phyloP scores from a whole-genome alignment of 2,888 invertebrate genomes.

The Clusia tigrina region DNA sequence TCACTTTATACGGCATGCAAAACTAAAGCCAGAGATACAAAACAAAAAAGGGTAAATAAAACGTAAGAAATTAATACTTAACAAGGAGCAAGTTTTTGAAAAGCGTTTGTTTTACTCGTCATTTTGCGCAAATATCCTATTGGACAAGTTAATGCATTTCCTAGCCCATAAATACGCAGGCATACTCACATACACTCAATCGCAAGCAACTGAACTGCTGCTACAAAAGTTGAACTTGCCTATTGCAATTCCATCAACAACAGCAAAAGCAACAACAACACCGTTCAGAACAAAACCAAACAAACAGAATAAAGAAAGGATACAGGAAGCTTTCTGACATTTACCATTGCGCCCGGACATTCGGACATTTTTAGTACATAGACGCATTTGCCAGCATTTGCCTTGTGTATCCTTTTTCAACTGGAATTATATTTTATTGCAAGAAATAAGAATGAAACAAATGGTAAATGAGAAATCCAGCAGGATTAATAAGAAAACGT shows the following conservation, averaged over 20 bases:
- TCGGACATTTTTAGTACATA: neutral
- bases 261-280: neutral
- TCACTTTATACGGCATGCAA: neutral
- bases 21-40: neutral
- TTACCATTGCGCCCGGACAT: neutral
- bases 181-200: slow-evolving; percentile 13
- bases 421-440: neutral
- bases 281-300: slow-evolving; percentile 9
- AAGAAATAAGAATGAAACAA: neutral
- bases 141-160: slow-evolving; percentile 20
- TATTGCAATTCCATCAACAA: neutral
- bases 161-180: neutral
- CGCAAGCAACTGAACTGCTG: neutral
- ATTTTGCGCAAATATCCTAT: neutral
- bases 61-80: neutral
- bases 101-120: neutral
- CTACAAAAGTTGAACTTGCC: neutral
- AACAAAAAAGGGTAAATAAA: neutral
- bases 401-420: no score
- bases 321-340: neutral
- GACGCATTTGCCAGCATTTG: neutral
- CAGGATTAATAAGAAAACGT: slow-evolving; percentile 57
- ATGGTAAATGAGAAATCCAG: slow-evolving; percentile 44
- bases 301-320: slow-evolving; percentile 1
- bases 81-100: neutral